Evolutionary conservation across 2,888 invertebrate genomes (phyloP).

Genomic region (Luperina testacea): DNA sequence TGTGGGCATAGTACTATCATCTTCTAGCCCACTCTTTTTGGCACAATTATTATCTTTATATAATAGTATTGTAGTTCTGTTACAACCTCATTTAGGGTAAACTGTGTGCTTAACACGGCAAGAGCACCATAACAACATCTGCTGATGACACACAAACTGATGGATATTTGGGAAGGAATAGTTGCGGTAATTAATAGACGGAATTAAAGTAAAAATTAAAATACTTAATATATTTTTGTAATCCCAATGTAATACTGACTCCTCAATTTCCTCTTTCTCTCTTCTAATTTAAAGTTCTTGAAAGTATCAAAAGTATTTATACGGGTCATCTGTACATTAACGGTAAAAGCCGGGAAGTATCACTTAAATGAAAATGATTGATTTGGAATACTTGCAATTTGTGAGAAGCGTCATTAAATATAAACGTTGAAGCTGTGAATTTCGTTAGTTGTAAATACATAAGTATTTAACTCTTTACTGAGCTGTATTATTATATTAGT

Average conservation of each 20-base stretch:
- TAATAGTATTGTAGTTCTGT: conserved; percentile 61
- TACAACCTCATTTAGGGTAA: conserved; percentile 75
- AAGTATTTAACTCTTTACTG: conserved; percentile 43
- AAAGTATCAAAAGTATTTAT: neutral
- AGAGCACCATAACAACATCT: neutral
- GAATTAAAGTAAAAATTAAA: conserved; percentile 17
- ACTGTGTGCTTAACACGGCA: conserved; percentile 18
- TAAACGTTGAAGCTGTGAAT: conserved; percentile 71
- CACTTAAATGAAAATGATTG: neutral
- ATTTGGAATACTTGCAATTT: conserved; percentile 21
- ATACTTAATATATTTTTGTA: conserved; percentile 56
- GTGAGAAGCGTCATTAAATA: conserved; percentile 35
- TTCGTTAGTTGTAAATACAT: conserved; percentile 71
- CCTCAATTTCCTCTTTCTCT: conserved; percentile 39
- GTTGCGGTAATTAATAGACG: conserved; percentile 20
- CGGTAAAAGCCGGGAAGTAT: neutral
- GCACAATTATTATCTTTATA: conserved; percentile 67
- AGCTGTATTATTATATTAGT: conserved; percentile 16
- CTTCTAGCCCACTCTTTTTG: conserved; percentile 61
- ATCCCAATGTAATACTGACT: conserved; percentile 43
- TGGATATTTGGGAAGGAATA: conserved; percentile 18
- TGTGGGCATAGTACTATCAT: conserved; percentile 28
- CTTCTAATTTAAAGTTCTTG: conserved; percentile 7
- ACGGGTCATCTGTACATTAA: neutral
- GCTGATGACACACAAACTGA: neutral